Evolutionary conservation across 2,888 invertebrate species (phyloP).

Genomic region (Synergus japonicus): DNA sequence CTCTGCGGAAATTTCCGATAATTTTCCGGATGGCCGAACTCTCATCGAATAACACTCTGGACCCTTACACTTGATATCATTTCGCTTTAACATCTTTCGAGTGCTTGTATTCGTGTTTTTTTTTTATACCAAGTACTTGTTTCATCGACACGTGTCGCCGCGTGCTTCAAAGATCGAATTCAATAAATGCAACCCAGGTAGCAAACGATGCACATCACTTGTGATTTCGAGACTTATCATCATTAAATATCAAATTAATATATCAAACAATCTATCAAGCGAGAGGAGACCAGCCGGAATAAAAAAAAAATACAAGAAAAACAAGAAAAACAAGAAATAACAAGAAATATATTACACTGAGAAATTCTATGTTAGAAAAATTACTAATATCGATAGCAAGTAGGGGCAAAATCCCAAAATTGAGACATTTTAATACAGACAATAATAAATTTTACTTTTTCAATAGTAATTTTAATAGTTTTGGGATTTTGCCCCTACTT

Average conservation of each 20-base stretch:
- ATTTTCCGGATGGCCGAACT: conserved; percentile 67
- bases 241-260: conserved; percentile 23
- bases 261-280: not conserved
- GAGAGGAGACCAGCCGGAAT: not conserved
- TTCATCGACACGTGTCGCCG: conserved; percentile 27
- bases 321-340: no score
- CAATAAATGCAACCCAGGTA: conserved; percentile 37
- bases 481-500: no score
- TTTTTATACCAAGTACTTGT: conserved; percentile 33
- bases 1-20: conserved; percentile 53
- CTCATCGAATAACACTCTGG: conserved; percentile 68
- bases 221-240: conserved; percentile 14
- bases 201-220: conserved; percentile 13
- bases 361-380: no score
- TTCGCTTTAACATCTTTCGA: conserved; percentile 39
- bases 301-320: not conserved
- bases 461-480: no score
- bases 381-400: no score
- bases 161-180: conserved; percentile 29
- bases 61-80: conserved; percentile 40
- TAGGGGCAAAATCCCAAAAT: no score
- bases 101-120: conserved; percentile 34
- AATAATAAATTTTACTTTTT: no score
- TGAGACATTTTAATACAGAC: no score
- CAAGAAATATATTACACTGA: no score